Evolutionary conservation across 2,888 invertebrate species (phyloP).

Genomic region (Polietes domitor): DNA sequence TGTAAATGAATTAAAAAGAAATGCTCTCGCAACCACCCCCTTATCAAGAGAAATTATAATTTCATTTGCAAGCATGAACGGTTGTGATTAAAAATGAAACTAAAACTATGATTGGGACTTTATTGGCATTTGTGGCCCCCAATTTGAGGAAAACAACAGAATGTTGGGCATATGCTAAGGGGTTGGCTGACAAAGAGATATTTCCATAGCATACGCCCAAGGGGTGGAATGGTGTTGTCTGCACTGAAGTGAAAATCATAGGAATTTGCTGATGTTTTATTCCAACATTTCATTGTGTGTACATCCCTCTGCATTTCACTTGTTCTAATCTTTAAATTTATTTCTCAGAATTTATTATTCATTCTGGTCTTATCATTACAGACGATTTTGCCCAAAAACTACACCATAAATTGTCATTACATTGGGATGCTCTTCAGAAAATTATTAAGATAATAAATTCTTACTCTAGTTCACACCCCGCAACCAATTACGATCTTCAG

Average conservation of each 20-base stretch:
- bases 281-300: background rate
- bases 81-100: conserved; percentile 5
- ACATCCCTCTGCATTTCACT: background rate
- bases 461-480: conserved; percentile 22
- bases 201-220: background rate
- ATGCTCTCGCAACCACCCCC: background rate
- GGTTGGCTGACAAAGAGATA: background rate
- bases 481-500: conserved; percentile 59
- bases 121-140: background rate
- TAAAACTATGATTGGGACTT: conserved; percentile 8
- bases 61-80: conserved; percentile 21
- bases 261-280: background rate
- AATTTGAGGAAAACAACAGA: background rate
- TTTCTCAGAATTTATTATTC: conserved; percentile 27
- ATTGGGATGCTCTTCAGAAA: background rate
- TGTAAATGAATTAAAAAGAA: conserved; percentile 20
- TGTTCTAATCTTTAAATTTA: conserved; percentile 21
- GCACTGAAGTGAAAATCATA: background rate
- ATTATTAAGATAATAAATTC: conserved; percentile 66
- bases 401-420: conserved; percentile 18
- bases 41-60: background rate
- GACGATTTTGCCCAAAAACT: background rate
- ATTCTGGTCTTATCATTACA: conserved; percentile 17
- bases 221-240: background rate
- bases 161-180: background rate